Conservation (phyloP, 1,140 invertebrate species). For the Temnothorax longispinosus region DNA sequence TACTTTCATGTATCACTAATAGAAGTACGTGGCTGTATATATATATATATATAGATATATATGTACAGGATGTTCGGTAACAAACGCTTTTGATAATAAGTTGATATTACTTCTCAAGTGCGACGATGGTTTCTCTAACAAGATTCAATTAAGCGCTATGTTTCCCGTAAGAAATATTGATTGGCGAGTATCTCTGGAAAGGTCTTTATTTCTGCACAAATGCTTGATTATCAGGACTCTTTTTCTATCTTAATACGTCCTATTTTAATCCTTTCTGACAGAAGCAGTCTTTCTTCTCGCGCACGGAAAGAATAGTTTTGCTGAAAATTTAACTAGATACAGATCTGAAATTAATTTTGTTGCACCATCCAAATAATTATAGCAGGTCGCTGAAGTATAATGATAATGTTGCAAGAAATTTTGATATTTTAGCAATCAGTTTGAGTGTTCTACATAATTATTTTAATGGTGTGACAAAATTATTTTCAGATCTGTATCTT, state of each 20-base stretch:
- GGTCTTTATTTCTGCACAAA: not conserved
- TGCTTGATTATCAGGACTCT: not conserved
- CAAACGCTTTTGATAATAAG: not conserved
- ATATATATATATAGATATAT: not conserved
- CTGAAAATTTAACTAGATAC: too few species aligned
- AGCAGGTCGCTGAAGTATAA: too few species aligned
- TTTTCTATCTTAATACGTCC: not conserved
- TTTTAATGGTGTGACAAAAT: too few species aligned
- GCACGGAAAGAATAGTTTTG: too few species aligned
- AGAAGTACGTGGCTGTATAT: not conserved
- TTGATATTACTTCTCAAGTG: conserved; percentile 1
- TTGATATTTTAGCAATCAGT: too few species aligned
- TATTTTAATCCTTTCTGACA: not conserved
- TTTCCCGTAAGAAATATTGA: not conserved
- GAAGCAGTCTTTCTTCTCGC: not conserved
- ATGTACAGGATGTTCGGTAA: not conserved
- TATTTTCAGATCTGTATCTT: too few species aligned
- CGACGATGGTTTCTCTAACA: not conserved
- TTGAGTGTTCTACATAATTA: too few species aligned
- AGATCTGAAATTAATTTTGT: too few species aligned
- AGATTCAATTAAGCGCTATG: not conserved
- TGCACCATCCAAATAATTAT: too few species aligned
- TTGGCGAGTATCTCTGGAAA: not conserved
- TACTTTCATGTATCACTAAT: conserved; percentile 21
- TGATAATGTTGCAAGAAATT: too few species aligned